phyloP scores from a whole-genome alignment of 1,140 invertebrate genomes.

The Antheraea pernyi region DNA sequence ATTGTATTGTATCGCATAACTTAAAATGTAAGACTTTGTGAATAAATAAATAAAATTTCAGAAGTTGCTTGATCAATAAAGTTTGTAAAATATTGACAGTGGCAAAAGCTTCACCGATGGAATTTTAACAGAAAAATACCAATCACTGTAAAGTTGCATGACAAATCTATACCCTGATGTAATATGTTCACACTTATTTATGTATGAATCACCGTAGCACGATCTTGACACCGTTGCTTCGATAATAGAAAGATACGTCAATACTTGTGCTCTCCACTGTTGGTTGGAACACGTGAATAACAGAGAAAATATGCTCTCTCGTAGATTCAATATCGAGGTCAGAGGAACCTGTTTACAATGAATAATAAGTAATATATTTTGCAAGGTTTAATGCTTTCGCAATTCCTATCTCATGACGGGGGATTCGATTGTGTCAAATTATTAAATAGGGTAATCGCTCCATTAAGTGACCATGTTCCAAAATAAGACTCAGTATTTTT shows the following conservation, averaged over 20 bases:
- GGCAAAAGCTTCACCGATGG: no score
- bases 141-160: not conserved
- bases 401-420: not conserved
- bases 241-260: not conserved
- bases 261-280: not conserved
- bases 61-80: no score
- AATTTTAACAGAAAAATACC: no score
- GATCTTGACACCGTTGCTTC: not conserved
- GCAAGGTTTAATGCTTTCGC: not conserved
- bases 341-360: not conserved
- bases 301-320: not conserved
- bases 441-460: no score
- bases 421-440: not conserved
- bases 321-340: conserved; percentile 2
- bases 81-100: no score
- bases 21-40: no score
- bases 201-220: not conserved
- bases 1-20: no score
- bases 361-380: not conserved
- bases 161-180: not conserved
- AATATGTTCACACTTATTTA: not conserved
- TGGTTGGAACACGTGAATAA: not conserved
- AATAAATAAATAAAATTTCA: no score
- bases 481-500: no score
- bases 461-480: no score